These are phyloP conservation scores for Siniperca undulata DNA, from an alignment of 2,797 vertebrate genomes.

Conservation along the genomic window DNA sequence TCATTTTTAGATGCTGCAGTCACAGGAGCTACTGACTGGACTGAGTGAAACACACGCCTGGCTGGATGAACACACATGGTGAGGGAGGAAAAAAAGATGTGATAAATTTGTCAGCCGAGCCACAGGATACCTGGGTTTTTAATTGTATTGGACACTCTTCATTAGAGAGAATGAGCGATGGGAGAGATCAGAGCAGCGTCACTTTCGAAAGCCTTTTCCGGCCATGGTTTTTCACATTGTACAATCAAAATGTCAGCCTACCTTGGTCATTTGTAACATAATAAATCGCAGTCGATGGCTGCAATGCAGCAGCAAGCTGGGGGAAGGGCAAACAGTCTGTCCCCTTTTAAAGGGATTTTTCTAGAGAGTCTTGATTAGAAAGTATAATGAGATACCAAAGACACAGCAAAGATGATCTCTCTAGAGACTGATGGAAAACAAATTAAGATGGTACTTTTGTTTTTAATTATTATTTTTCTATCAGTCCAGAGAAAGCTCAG, in stretches of 20 bases:
- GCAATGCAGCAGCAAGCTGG: conserved; percentile 88
- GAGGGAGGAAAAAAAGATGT: conserved; percentile 64
- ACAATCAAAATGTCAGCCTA: conserved; percentile 94
- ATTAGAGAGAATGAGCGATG: conserved; percentile 86
- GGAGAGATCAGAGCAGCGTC: conserved; percentile 90
- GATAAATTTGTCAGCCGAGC: conserved; percentile 87
- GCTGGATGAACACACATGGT: conserved; percentile 60
- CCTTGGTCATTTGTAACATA: conserved; percentile 98
- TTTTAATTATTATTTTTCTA: conserved; percentile 91
- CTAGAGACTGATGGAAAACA: conserved; percentile 90
- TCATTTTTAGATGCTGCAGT: conserved; percentile 68
- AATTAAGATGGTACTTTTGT: conserved; percentile 91
- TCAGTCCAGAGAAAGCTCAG: conserved; percentile 85
- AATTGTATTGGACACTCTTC: conserved; percentile 93
- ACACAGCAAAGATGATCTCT: conserved; percentile 91
- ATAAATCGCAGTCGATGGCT: conserved; percentile 95
- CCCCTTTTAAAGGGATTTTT: conserved; percentile 88
- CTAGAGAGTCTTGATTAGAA: conserved; percentile 92
- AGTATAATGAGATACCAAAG: conserved; percentile 94
- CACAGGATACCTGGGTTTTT: conserved; percentile 89
- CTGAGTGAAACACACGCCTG: conserved; percentile 42
- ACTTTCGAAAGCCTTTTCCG: conserved; percentile 87
- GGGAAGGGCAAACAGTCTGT: conserved; percentile 92
- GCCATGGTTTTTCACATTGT: conserved; percentile 85
- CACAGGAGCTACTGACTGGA: conserved; percentile 55